Base-by-base conservation (phyloP, 1,140 invertebrate species). In the Seison nebaliae region DNA sequence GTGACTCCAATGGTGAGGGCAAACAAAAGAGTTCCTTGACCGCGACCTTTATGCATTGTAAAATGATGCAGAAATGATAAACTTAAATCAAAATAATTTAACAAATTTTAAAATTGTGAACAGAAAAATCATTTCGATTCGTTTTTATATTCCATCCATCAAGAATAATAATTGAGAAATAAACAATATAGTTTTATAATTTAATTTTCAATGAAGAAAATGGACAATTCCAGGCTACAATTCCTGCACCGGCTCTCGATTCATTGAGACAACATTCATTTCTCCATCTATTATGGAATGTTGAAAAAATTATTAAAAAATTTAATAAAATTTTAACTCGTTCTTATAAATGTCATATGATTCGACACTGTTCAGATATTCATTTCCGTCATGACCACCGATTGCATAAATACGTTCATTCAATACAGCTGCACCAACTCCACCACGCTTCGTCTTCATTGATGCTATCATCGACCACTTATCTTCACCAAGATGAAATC, bases 241-340 rank as follows among this genome's bases (percentile, higher is more conserved):
- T 86, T 15, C 84, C 84, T n/a, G 94, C 86, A 19, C 86, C 86
- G 30, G 94, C 63, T 36, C 86, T 66, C 44, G 84, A 65, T 5
- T 83, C 93, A 41, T 76, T 88, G 84, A 96, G 94, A 1, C 79
- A 75, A 3, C 83, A 78, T 29, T 93, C 81, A 69, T 78, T 84
- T 16, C 71, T 75, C 83, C 83, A 93, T 53, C 84, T 77, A 60
- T 93, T 93, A n/a, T n/a, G n/a, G n/a, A n/a, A n/a, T n/a, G n/a
- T n/a, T n/a, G n/a, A n/a, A n/a, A n/a, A n/a, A n/a, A n/a, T n/a
- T n/a, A n/a, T n/a, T n/a, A n/a, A n/a, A n/a, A n/a, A n/a, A n/a
- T n/a, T n/a, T n/a, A n/a, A n/a, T n/a, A n/a, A 14, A 28, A 19
- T 21, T 29, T 12, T 28, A 24, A 36, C 19, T 39, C 28, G 29